Percentiles rank a stretch among this genome's conserved stretches.
Conservation (phyloP, 2,113 vertebrate genomes). For the Strix aluco region DNA sequence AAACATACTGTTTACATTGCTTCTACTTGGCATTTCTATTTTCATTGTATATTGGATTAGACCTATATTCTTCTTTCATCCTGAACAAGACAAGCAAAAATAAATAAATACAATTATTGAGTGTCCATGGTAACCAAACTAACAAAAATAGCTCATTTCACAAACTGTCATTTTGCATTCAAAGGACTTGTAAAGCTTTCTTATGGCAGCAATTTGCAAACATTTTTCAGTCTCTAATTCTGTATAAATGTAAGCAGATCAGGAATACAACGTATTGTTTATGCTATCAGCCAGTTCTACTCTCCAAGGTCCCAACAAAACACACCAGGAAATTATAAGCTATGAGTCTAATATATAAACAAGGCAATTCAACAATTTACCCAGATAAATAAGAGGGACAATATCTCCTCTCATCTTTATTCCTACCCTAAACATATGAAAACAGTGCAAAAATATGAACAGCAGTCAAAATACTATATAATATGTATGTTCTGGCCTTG, state of each 20-base stretch:
- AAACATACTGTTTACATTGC: constrained; percentile 20
- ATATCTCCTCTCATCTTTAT: background rate
- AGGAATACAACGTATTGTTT: constrained; percentile 20
- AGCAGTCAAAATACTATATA: background rate
- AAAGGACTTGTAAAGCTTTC: constrained; percentile 38
- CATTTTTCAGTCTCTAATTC: constrained; percentile 1
- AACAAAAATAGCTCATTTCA: constrained; percentile 3
- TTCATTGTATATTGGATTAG: constrained; percentile 26
- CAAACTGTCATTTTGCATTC: constrained; percentile 25
- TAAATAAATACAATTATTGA: background rate
- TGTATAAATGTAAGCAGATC: constrained; percentile 10
- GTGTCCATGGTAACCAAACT: background rate
- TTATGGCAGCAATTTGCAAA: constrained; percentile 25
- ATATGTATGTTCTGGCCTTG: background rate
- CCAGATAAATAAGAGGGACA: background rate
- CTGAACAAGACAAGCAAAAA: constrained; percentile 11
- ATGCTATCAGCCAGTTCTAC: background rate
- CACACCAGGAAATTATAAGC: background rate
- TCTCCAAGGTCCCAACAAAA: background rate
- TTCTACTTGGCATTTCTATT: constrained; percentile 7
- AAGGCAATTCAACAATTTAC: background rate
- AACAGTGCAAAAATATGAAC: background rate
- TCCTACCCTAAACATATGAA: background rate
- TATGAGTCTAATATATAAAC: background rate
- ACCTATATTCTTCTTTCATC: background rate